Evolutionary conservation across 1,140 invertebrate species (phyloP).

Genomic region (Wiebesia pumilae): DNA sequence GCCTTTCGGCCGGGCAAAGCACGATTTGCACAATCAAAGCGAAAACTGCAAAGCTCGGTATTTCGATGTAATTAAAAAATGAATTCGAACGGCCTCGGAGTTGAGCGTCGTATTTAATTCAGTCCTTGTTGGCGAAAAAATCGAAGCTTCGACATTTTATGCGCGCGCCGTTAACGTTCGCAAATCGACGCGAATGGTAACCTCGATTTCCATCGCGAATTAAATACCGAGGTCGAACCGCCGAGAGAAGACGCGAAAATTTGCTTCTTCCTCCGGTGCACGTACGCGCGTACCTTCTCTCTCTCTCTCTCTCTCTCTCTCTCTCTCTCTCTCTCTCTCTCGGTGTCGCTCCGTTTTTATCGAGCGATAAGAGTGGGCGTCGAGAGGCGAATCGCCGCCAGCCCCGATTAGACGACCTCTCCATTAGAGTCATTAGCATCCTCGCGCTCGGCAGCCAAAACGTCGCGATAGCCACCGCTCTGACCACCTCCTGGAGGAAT

Average conservation of each 20-base stretch:
- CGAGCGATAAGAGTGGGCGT: slow-evolving; percentile 4
- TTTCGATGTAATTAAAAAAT: background rate
- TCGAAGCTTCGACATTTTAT: too few species aligned
- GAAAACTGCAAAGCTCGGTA: background rate
- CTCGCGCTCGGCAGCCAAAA: too few species aligned
- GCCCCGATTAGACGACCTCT: slow-evolving; percentile 13
- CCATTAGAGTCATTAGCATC: slow-evolving; percentile 40
- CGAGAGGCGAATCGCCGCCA: background rate
- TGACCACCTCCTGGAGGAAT: background rate
- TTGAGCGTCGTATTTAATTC: background rate
- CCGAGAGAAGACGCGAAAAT: too few species aligned
- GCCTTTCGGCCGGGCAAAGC: background rate
- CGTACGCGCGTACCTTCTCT: background rate
- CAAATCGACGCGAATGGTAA: too few species aligned
- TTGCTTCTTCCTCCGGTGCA: background rate
- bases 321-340: too few species aligned
- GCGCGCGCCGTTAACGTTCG: too few species aligned
- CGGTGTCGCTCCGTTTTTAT: slow-evolving; percentile 1
- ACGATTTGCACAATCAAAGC: background rate
- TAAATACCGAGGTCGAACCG: too few species aligned
- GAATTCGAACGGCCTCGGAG: background rate
- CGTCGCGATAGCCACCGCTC: background rate
- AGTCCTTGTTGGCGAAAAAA: background rate
- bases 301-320: slow-evolving; percentile 1
- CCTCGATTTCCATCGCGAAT: too few species aligned